Percentiles rank a stretch among this genome's conserved stretches.
phyloP scores from a whole-genome alignment of 1,140 invertebrate genomes.

The Bombus picipes region DNA sequence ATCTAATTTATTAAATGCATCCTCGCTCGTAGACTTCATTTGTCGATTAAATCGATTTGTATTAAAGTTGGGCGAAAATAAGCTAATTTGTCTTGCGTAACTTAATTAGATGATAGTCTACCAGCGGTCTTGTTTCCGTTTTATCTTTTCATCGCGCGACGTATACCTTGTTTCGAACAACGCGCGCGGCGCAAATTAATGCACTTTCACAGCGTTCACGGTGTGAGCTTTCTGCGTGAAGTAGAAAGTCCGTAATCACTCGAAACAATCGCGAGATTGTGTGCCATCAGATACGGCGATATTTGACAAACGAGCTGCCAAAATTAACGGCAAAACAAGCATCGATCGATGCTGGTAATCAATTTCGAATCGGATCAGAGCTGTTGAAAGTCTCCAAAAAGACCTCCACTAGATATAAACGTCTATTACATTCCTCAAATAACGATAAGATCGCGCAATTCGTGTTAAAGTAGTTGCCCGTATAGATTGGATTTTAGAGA shows the following conservation, averaged over 20 bases:
- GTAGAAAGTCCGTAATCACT: constrained; percentile 69
- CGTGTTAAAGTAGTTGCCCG: background rate
- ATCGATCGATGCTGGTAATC: background rate
- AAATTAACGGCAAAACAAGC: background rate
- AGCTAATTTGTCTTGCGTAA: constrained; percentile 21
- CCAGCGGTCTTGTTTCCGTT: background rate
- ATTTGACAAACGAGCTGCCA: constrained; percentile 2
- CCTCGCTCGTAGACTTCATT: background rate
- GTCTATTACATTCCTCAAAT: no score
- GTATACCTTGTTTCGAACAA: background rate
- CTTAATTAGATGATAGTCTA: constrained; percentile 21
- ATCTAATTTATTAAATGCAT: background rate
- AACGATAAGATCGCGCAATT: constrained; percentile 2
- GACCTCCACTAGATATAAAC: background rate
- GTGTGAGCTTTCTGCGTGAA: constrained; percentile 49
- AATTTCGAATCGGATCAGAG: no score
- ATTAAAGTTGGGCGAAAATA: background rate
- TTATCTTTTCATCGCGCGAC: constrained; percentile 27
- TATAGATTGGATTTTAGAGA: background rate
- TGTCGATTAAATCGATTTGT: background rate
- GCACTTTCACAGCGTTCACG: constrained; percentile 59
- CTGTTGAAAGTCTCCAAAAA: background rate
- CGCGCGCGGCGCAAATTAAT: constrained; percentile 52
- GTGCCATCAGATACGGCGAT: background rate
- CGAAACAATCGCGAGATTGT: constrained; percentile 50